Evolutionary conservation across 2,113 vertebrate species (phyloP), one percentile per base, ranked within the genome.

Genomic region (Onychorhynchus coronatus): DNA sequence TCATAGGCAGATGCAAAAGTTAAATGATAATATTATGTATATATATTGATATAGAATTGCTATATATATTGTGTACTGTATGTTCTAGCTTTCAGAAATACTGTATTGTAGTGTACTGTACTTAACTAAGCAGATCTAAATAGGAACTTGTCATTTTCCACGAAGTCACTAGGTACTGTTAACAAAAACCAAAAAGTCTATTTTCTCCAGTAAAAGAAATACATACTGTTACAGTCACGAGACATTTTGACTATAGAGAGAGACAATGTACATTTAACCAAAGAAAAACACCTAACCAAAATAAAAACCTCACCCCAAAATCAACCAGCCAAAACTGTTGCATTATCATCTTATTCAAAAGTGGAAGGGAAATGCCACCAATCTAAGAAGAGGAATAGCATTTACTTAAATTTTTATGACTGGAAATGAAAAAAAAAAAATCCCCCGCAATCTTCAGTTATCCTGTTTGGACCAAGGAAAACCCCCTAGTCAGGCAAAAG

Each of bases 31-130:
- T 97, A 98, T 95, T 97, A 97, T 97, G 98, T 96, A 95, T 96
- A 98, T 98, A 98, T 97, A 97, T 98, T 96, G 97, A 97, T 98
- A 98, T 95, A 98, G 96, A 98, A 96, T 96, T 97, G 96, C 97
- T 97, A 97, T 97, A 98, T 98, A 98, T 98, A 97, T 97, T 97
- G 97, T 97, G 94, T 97, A 97, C 81, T 96, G 96, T 98, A 97
- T 97, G 97, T 97, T 97, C 95, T 98, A 97, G 96, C 86, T 98
- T 98, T 98, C 97, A 98, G 97, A 98, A 98, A 98, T 98, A 98
- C 97, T 98, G 98, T 97, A 97, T 93, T 97, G 98, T 98, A 98
- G 97, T 98, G 98, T 98, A 97, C 79, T 98, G 97, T 97, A 98
- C 91, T 98, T 98, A 98, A 98, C 97, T 98, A 98, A 98, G 97